phyloP scores from a whole-genome alignment of 2,113 vertebrate genomes.

The Eudyptes chrysolophus region DNA sequence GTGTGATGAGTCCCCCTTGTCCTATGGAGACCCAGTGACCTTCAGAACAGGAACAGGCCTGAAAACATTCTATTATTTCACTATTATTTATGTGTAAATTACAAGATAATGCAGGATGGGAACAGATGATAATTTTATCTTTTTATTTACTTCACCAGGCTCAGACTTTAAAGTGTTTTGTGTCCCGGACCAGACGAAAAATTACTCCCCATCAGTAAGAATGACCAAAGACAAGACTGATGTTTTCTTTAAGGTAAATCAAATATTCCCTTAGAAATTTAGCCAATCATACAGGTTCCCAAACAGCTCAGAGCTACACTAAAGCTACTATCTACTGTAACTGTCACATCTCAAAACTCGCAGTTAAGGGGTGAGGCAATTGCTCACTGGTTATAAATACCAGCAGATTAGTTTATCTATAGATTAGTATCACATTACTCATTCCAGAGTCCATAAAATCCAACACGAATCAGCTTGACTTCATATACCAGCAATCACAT shows the following conservation, averaged over 20 bases:
- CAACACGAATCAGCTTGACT: slow-evolving; percentile 16
- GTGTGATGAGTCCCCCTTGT: background rate
- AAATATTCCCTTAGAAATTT: background rate
- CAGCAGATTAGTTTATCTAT: slow-evolving; percentile 51
- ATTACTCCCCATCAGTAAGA: background rate
- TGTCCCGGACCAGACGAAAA: background rate
- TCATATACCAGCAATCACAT: background rate
- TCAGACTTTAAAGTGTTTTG: slow-evolving; percentile 30
- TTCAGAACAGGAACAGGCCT: slow-evolving; percentile 5
- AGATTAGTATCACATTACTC: slow-evolving; percentile 56
- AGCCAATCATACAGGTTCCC: background rate
- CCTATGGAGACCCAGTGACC: background rate
- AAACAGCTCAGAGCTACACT: background rate
- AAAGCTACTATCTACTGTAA: slow-evolving; percentile 10
- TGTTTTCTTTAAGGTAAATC: slow-evolving; percentile 19
- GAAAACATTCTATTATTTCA: slow-evolving; percentile 66
- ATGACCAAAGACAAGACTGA: background rate
- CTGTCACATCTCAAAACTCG: background rate
- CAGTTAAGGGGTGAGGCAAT: slow-evolving; percentile 30
- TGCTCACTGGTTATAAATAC: slow-evolving; percentile 57
- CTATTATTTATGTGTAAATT: slow-evolving; percentile 68
- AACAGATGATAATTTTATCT: slow-evolving; percentile 54
- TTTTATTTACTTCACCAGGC: slow-evolving; percentile 43
- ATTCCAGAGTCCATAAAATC: slow-evolving; percentile 41
- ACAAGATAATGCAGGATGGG: slow-evolving; percentile 50